A percentile compares a stretch with the other conserved stretches of the same genome.
Evolutionary conservation across 1,140 invertebrate species (phyloP).

Genomic region (Sipha flava): DNA sequence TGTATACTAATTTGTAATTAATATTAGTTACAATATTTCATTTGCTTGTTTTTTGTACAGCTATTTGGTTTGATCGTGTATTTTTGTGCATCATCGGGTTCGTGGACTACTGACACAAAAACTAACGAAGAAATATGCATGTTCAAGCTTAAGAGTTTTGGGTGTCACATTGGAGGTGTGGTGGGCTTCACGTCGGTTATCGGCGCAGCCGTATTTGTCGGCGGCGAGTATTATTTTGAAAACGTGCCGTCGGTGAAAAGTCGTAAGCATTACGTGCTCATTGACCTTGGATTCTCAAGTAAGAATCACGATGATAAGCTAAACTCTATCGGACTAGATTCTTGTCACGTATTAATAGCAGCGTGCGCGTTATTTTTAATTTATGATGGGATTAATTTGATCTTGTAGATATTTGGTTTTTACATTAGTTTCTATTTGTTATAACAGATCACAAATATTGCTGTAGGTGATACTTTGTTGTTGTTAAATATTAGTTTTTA

Average conservation of each 20-base stretch:
- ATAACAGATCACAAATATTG: too few species aligned
- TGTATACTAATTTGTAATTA: too few species aligned
- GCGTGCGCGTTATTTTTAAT: too few species aligned
- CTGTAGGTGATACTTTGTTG: too few species aligned
- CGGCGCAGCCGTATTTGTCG: conserved; percentile 21
- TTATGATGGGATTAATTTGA: too few species aligned
- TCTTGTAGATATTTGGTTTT: too few species aligned
- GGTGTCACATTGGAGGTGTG: conserved; percentile 18
- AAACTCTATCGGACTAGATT: too few species aligned
- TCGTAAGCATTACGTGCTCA: conserved; percentile 26
- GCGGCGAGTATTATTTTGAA: conserved; percentile 31
- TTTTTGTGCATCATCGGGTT: conserved; percentile 30
- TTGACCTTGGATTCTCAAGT: conserved; percentile 22
- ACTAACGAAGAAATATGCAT: conserved; percentile 29
- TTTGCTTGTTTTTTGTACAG: not conserved
- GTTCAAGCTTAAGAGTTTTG: conserved; percentile 21
- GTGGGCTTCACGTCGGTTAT: conserved; percentile 18
- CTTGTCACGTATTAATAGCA: too few species aligned
- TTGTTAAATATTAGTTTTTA: too few species aligned
- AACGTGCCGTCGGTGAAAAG: conserved; percentile 32
- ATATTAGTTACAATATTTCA: too few species aligned
- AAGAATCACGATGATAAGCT: not conserved
- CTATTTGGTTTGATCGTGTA: conserved; percentile 32
- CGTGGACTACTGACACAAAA: not conserved
- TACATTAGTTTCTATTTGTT: too few species aligned